Evolutionary conservation across 2,797 vertebrate genomes (phyloP), one percentile per base, ranked within the genome.

Genomic region (Falco naumanni): DNA sequence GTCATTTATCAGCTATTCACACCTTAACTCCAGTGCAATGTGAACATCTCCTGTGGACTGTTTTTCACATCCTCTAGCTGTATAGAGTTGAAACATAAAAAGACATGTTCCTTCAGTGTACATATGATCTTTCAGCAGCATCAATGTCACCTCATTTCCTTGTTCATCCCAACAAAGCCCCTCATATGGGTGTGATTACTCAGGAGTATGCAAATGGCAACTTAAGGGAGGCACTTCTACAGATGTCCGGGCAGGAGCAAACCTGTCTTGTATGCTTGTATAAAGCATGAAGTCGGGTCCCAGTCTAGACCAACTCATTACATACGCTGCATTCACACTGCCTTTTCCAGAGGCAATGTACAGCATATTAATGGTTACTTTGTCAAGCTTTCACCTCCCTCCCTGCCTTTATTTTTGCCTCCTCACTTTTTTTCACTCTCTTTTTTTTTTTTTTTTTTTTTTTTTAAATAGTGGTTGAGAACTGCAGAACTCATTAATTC

Each of bases 111-210:
- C 31, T 8, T 69, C 22, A 18, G 6, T 7, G 26, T 48, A 60
- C 9, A 1, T 31, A 15, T 7, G 12, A 34, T 77, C 45, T 83
- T 74, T 56, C 64, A 22, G n/a, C 19, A 70, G 22, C 20, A 57
- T 59, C 37, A n/a, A 2, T 28, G 22, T 39, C 45, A 31, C 26
- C 24, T 77, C 34, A 25, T 82, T 72, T 92, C 39, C 15, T 89
- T 50, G 26, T 28, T 82, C 10, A 1, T 84, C 69, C 45, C 28
- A 64, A 60, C 43, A 69, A 48, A 84, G 37, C 15, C 13, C 15
- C 10, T 19, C 0, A 0, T 29, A 18, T 3, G 14, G 69, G 19
- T 34, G 37, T 0, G 2, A 81, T 90, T 68, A 33, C 37, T 54
- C 11, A 43, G n/a, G 53, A 76, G 4, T 4, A 6, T 22, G 48